Evolutionary conservation across 2,113 vertebrate genomes (phyloP), one percentile per base, ranked within the genome.

Genomic region (Burhinus oedicnemus): DNA sequence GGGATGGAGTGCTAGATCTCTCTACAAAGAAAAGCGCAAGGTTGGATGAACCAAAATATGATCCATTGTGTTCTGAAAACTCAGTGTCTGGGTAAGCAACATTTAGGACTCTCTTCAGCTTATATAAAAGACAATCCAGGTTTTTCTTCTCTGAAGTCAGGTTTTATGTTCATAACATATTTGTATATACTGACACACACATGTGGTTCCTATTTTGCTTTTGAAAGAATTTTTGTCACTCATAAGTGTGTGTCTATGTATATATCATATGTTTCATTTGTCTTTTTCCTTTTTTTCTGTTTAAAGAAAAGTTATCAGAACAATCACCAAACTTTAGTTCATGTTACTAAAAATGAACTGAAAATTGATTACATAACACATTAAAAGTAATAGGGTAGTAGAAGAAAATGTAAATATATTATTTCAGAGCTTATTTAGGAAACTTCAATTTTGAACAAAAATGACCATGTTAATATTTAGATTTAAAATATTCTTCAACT

Each of bases 1-100:
- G 98, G 98, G 99, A 99, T 98, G 99, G 98, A 94, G 99, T 99
- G 97, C 99, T 99, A 96, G 99, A 99, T 98, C 99, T 99, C 97
- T 99, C 99, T 97, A 98, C 98, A 92, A 99, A 99, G 98, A 99
- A 99, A 96, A 98, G 94, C 97, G 97, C 97, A 96, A 98, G 96
- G 97, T 98, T 98, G 96, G 98, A 98, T 97, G 97, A 98, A 97
- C 98, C 98, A 87, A 97, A 98, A 97, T 98, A 98, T 88, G 97
- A 98, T 97, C 97, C 97, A 94, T 97, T 97, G 87, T 97, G 97
- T 98, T 98, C 98, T 98, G 99, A 98, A 98, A 98, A 98, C 98
- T 98, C 98, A 95, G 61, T 98, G 98, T 98, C 98, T 98, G 98
- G 99, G 99, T 99, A 98, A 99, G 99, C 98, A 95, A 90, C 15